Evolutionary conservation across 2,113 vertebrate genomes (phyloP).

Genomic region (Siniperca chuatsi): DNA sequence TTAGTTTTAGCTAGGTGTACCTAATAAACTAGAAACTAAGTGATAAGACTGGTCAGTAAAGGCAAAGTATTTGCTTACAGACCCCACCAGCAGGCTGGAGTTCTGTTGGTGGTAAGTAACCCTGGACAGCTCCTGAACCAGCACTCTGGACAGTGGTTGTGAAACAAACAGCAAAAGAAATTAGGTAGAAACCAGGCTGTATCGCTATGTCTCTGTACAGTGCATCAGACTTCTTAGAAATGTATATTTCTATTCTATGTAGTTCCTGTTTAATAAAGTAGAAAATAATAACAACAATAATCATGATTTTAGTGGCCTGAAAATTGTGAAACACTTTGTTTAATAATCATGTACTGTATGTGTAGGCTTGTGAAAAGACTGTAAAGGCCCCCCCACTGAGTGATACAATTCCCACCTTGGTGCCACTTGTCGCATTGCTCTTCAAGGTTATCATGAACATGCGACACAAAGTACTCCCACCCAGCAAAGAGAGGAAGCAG

Average conservation of each 20-base stretch:
- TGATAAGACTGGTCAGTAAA: background rate
- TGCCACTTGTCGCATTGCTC: constrained; percentile 48
- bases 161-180: background rate
- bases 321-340: constrained; percentile 3
- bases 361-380: constrained; percentile 32
- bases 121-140: constrained; percentile 20
- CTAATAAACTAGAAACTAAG: background rate
- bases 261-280: background rate
- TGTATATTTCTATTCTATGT: background rate
- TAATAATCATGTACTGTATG: constrained; percentile 12
- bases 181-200: background rate
- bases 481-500: constrained; percentile 58
- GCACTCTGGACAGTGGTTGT: constrained; percentile 11
- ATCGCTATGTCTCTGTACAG: background rate
- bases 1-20: background rate
- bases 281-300: background rate
- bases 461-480: constrained; percentile 63
- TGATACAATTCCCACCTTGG: constrained; percentile 56
- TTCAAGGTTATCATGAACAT: constrained; percentile 78
- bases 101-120: background rate
- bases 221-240: background rate
- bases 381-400: constrained; percentile 32
- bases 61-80: background rate
- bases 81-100: background rate
- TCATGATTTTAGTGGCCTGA: background rate